Evolutionary conservation across 2,888 invertebrate species (phyloP), one percentile per base, ranked within the genome.

Genomic region (Colostygia pectinataria): DNA sequence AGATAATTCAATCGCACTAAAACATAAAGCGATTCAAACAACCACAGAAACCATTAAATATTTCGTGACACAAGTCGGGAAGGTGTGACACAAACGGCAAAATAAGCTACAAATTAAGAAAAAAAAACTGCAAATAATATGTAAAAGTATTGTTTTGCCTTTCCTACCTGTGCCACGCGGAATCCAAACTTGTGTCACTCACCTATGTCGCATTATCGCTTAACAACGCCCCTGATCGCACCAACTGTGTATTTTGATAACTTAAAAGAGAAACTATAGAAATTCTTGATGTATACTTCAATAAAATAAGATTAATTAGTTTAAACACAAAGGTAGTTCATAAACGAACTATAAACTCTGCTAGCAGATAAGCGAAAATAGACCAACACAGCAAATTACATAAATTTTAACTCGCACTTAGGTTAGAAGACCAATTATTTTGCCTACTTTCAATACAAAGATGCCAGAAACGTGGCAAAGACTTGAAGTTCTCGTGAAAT

Each of bases 141-240:
- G 6, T 41, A 46, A 43, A 56, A 20, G 13, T 10, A 46, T 49
- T 59, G 53, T 53, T 62, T 67, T 65, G 72, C 82, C 84, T 84
- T 88, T 86, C 90, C 90, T 90, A 87, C 87, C 90, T 88, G 90
- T 91, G 91, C 86, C 91, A 91, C 91, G 83, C 83, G 65, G 63
- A 71, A 74, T 82, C 90, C 90, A 83, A 83, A 88, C 85, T 86
- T 87, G 87, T 89, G 91, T 85, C 91, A 91, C 91, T 91, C 83
- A 91, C 91, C 90, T 82, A 83, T 48, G 48, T 34, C 27, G 45
- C 53, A 51, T 20, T 49, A 46, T 47, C 40, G 53, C 28, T 27
- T 46, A 50, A 57, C 50, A 54, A 46, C 54, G 53, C 53, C 53
- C 57, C 49, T 48, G 33, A 39, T 36, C 50, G 55, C 57, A 55